phyloP scores from a whole-genome alignment of 1,140 invertebrate genomes.

The Phenacoccus solenopsis region DNA sequence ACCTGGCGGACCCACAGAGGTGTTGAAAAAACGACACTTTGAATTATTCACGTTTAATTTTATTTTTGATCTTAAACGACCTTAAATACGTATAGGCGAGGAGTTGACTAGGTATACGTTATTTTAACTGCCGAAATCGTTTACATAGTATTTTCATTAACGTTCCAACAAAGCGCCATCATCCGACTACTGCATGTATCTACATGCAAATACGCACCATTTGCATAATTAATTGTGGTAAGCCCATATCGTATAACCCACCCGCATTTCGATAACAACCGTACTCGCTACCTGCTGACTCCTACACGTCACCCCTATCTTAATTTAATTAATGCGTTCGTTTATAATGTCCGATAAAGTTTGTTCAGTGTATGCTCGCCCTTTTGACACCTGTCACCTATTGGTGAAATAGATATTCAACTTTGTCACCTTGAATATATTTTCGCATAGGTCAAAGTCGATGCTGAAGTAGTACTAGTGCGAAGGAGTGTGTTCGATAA shows the following conservation, averaged over 20 bases:
- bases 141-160: conserved; percentile 13
- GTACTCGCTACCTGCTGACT: conserved; percentile 4
- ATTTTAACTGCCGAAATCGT: background rate
- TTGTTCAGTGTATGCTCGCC: background rate
- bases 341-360: conserved; percentile 11
- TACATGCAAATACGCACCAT: conserved; percentile 12
- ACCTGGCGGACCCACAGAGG: too few species aligned
- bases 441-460: too few species aligned
- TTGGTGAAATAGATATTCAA: background rate
- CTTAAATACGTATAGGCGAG: background rate
- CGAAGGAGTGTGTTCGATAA: too few species aligned
- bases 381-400: conserved; percentile 6
- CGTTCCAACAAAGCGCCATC: conserved; percentile 8
- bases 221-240: conserved; percentile 14
- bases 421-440: background rate
- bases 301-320: conserved; percentile 9
- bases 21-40: background rate
- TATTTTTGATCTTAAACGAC: background rate
- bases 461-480: too few species aligned
- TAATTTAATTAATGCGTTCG: conserved; percentile 16
- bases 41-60: background rate
- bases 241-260: conserved; percentile 13
- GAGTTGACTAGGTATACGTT: too few species aligned
- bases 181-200: conserved; percentile 10
- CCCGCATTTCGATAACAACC: conserved; percentile 15